Evolutionary conservation across 2,113 vertebrate species (phyloP).

Genomic region (Odontesthes bonariensis): DNA sequence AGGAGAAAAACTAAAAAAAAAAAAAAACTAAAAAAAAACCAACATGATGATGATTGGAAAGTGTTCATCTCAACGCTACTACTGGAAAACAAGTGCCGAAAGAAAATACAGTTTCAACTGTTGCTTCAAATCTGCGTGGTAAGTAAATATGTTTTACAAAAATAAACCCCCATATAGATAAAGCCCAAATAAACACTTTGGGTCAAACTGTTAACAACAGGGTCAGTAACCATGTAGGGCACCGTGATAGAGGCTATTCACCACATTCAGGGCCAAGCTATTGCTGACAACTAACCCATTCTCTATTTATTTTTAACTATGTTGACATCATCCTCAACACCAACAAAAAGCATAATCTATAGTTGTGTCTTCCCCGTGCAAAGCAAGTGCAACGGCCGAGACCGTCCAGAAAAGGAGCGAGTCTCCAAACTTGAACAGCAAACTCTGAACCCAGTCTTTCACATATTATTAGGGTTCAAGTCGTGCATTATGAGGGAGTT

Average conservation of each 20-base stretch:
- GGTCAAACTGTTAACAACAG: slow-evolving; percentile 28
- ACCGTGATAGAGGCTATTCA: slow-evolving; percentile 45
- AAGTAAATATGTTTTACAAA: background rate
- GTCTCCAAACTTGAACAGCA: slow-evolving; percentile 61
- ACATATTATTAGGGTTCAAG: slow-evolving; percentile 71
- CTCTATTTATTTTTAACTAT: slow-evolving; percentile 50
- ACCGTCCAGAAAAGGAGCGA: slow-evolving; percentile 14
- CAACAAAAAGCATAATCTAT: slow-evolving; percentile 16
- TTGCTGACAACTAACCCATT: slow-evolving; percentile 57
- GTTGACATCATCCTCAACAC: slow-evolving; percentile 37
- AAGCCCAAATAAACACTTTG: background rate
- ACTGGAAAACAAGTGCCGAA: slow-evolving; percentile 18
- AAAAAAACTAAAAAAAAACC: too few relatives aligned
- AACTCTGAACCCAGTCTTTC: slow-evolving; percentile 45
- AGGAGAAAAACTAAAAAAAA: background rate
- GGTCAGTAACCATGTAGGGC: slow-evolving; percentile 37
- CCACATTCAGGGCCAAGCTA: slow-evolving; percentile 53
- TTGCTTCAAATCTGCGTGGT: slow-evolving; percentile 49
- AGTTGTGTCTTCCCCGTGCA: slow-evolving; percentile 3
- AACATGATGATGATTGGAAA: background rate
- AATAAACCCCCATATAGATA: background rate
- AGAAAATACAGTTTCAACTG: slow-evolving; percentile 58
- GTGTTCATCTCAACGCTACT: slow-evolving; percentile 16
- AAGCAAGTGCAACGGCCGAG: slow-evolving; percentile 29
- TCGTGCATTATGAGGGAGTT: slow-evolving; percentile 75